Percentiles rank a stretch among this genome's conserved stretches.
Conservation (phyloP, 2,113 vertebrate species). For the Steatornis caripensis region DNA sequence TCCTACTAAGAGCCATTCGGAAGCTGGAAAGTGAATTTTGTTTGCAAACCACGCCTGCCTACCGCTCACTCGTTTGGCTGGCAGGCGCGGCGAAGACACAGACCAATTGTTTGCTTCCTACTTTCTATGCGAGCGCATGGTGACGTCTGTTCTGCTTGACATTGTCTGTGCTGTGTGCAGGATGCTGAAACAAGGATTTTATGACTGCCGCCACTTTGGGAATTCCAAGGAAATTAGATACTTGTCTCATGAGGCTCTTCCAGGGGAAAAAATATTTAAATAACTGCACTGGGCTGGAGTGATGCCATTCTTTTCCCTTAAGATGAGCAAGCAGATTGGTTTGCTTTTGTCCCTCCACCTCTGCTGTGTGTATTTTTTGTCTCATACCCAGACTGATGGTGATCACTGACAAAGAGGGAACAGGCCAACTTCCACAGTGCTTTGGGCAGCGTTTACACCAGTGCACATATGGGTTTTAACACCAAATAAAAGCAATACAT, state of each 20-base stretch:
- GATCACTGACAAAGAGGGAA: not conserved
- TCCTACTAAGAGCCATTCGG: not conserved
- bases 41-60: not conserved
- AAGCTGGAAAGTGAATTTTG: not conserved
- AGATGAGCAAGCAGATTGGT: not conserved
- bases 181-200: not conserved
- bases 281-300: not conserved
- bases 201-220: not conserved
- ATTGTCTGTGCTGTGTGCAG: not conserved
- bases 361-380: not conserved
- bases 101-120: not conserved
- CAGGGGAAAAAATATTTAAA: not conserved
- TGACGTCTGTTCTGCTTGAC: not conserved
- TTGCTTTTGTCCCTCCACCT: not conserved
- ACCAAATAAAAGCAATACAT: not conserved
- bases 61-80: not conserved
- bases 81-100: not conserved
- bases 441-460: not conserved
- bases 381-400: not conserved
- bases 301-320: not conserved
- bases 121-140: fast-evolving
- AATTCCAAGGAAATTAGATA: not conserved
- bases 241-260: not conserved
- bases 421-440: not conserved
- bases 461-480: not conserved